Evolutionary conservation across 2,113 vertebrate species (phyloP), one percentile per base, ranked within the genome.

Genomic region (Balaenoptera acutorostrata): DNA sequence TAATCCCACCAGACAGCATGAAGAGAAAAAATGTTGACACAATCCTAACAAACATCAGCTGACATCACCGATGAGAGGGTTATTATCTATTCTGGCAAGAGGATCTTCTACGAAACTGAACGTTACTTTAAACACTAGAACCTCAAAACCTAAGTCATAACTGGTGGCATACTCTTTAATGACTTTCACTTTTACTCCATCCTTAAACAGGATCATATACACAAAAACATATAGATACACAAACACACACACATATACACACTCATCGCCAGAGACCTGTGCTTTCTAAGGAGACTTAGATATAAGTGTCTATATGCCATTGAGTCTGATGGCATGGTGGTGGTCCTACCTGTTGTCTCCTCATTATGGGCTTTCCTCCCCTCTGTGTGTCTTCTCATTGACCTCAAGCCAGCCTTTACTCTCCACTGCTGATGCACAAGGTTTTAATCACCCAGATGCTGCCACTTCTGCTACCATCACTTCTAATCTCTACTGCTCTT

Each of bases 11-110:
- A 64, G 52, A 33, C 17, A 49, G 23, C 21, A 57, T 25, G 41
- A 63, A 94, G 71, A 82, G 63, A 74, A 78, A 44, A 61, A 84
- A 81, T 29, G 3, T 39, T 87, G 87, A 77, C 41, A 81, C 23
- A 39, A 41, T 27, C 27, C 3, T 21, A 78, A 71, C 12, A 25
- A n/a, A 63, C 1, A 57, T 59, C 9, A 69, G 64, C 52, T 75
- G 49, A 55, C 41, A 64, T 69, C 57, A 61, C 18, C 4, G 12
- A 21, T 17, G 6, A 27, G 20, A 91, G 5, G 1, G 17, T 8
- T 27, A 13, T 52, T 86, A 7, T 46, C 8, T 31, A n/a, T 74
- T 85, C n/a, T 85, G 55, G 0, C 18, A 49, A 90, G 17, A 36
- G 33, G 11, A 3, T 23, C 25, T 72, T 52, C 64, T 52, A 15